Percentiles rank a stretch among this genome's conserved stretches.
Evolutionary conservation across 2,888 invertebrate species (phyloP).

Genomic region (Rhyacophila evoluta): DNA sequence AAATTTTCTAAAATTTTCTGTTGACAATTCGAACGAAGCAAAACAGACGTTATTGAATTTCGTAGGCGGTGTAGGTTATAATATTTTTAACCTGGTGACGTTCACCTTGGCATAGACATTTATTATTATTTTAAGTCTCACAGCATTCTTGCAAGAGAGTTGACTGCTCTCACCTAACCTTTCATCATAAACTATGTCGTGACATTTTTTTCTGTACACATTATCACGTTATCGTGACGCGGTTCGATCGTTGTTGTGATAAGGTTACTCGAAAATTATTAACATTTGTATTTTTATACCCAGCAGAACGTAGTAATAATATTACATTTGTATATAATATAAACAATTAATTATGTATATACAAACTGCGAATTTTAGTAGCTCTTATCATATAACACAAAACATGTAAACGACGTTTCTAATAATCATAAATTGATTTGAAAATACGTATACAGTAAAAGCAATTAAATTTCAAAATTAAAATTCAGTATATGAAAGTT

Average conservation of each 20-base stretch:
- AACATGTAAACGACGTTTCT: no score
- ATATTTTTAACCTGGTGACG: background rate
- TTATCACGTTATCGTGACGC: background rate
- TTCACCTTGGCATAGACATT: constrained; percentile 10
- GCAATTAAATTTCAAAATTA: no score
- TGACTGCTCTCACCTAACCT: background rate
- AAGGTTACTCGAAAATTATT: background rate
- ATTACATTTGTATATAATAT: no score
- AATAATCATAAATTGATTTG: no score
- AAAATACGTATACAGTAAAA: no score
- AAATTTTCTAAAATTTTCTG: constrained; percentile 1
- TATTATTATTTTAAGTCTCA: background rate
- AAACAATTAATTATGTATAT: no score
- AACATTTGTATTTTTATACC: no score
- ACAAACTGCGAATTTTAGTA: no score
- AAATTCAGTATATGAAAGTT: no score
- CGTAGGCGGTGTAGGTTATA: background rate
- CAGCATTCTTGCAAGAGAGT: background rate
- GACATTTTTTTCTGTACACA: background rate
- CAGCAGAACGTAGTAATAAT: no score
- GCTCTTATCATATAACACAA: no score
- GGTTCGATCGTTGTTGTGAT: background rate
- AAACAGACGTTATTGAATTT: background rate
- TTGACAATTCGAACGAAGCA: background rate
- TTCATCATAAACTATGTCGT: background rate